Evolutionary conservation across 2,113 vertebrate genomes (phyloP).

Genomic region (human (Homo sapiens)): DNA sequence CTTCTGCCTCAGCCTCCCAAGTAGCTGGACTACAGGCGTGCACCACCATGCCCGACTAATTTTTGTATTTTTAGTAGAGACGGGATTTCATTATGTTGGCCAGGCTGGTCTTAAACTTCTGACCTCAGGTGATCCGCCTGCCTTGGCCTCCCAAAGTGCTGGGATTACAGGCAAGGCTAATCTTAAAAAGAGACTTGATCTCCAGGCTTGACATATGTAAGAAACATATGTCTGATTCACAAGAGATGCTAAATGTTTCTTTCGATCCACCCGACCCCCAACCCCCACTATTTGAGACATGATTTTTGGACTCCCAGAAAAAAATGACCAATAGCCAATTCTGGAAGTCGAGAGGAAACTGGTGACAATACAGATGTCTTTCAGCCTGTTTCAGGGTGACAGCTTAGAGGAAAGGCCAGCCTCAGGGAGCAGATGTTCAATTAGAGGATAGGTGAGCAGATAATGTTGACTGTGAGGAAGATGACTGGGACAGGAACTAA

Average conservation of each 20-base stretch:
- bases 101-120: no score
- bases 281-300: background rate
- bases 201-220: slow-evolving; percentile 28
- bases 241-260: background rate
- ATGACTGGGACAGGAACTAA: background rate
- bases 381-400: background rate
- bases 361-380: background rate
- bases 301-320: slow-evolving; percentile 1
- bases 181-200: background rate
- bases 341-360: background rate
- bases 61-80: no score
- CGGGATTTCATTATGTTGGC: no score
- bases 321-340: background rate
- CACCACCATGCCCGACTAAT: no score
- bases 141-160: no score
- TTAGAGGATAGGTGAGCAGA: background rate
- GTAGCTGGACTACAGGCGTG: no score
- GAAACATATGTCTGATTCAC: background rate
- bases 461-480: background rate
- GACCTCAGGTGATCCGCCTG: no score
- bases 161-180: no score
- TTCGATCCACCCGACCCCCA: background rate
- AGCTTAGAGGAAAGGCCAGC: background rate
- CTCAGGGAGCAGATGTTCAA: background rate
- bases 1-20: no score